These are phyloP conservation scores for Sebastes itinus DNA, from an alignment of 2,797 vertebrate genomes.

Conservation along the genomic window DNA sequence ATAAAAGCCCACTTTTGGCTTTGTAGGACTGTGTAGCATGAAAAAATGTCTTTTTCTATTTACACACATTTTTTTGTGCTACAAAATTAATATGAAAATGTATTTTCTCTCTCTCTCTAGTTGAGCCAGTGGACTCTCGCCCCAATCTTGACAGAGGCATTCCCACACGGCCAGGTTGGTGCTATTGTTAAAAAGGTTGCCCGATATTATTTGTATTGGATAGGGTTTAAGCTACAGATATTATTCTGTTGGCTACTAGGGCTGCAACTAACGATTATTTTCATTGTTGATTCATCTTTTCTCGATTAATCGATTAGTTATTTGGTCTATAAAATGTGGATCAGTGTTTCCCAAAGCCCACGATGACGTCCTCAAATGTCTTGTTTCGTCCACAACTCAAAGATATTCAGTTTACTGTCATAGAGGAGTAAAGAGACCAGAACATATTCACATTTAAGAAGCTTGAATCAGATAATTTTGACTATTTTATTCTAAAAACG, in stretches of 20 bases:
- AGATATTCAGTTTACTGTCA: too few species aligned
- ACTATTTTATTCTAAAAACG: too few species aligned
- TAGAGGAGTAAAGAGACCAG: too few species aligned
- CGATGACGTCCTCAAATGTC: too few species aligned
- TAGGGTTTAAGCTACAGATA: neutral
- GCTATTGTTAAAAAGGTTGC: neutral
- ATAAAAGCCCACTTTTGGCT: neutral
- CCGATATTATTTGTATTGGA: neutral
- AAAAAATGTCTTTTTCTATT: neutral
- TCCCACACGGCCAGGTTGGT: conserved; percentile 93
- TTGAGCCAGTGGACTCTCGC: conserved; percentile 94
- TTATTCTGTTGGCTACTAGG: neutral
- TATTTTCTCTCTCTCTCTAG: conserved; percentile 73
- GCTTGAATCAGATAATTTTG: too few species aligned
- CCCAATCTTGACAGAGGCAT: conserved; percentile 92
- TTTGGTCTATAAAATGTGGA: too few species aligned
- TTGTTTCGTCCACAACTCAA: too few species aligned
- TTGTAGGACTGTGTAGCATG: neutral
- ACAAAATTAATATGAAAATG: neutral
- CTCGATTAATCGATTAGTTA: too few species aligned
- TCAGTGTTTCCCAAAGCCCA: too few species aligned
- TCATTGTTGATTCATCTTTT: too few species aligned
- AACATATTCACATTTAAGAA: too few species aligned
- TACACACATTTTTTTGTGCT: neutral
- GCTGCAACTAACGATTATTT: too few species aligned